These are phyloP conservation scores for Drosophila santomea DNA, from an alignment of 1,140 invertebrate species.

Conservation along the genomic window DNA sequence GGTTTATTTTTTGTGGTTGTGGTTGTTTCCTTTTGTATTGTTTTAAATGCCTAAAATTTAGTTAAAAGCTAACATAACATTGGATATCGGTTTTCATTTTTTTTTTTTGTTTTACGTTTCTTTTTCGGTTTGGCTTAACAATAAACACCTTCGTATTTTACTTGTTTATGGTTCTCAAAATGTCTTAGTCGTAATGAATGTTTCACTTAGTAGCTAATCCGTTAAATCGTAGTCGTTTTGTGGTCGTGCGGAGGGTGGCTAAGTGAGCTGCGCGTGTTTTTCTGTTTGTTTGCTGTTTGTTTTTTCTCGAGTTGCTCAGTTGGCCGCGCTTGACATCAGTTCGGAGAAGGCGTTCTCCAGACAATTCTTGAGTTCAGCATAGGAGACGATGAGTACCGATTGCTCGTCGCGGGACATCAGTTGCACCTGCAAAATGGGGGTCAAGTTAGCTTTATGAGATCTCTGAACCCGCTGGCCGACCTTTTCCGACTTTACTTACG, in stretches of 20 bases:
- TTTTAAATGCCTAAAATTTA: constrained; percentile 80
- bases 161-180: constrained; percentile 58
- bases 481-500: constrained; percentile 85
- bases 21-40: constrained; percentile 51
- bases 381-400: constrained; percentile 97
- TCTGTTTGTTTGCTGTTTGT: constrained; percentile 9
- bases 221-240: constrained; percentile 70
- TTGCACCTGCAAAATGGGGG: constrained; percentile 89
- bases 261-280: constrained; percentile 69
- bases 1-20: constrained; percentile 60
- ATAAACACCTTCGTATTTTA: constrained; percentile 69
- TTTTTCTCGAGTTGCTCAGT: constrained; percentile 51
- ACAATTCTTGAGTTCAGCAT: constrained; percentile 97
- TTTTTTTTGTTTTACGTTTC: constrained; percentile 27
- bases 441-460: not conserved
- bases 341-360: constrained; percentile 96
- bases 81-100: constrained; percentile 68
- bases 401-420: constrained; percentile 98
- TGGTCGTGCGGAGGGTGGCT: constrained; percentile 58
- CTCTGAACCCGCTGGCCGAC: not conserved
- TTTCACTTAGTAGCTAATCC: constrained; percentile 63
- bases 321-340: constrained; percentile 87
- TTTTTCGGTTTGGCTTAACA: constrained; percentile 64
- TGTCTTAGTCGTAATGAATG: constrained; percentile 80
- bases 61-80: constrained; percentile 79